phyloP scores from a whole-genome alignment of 2,113 vertebrate species.

The Lophius piscatorius region DNA sequence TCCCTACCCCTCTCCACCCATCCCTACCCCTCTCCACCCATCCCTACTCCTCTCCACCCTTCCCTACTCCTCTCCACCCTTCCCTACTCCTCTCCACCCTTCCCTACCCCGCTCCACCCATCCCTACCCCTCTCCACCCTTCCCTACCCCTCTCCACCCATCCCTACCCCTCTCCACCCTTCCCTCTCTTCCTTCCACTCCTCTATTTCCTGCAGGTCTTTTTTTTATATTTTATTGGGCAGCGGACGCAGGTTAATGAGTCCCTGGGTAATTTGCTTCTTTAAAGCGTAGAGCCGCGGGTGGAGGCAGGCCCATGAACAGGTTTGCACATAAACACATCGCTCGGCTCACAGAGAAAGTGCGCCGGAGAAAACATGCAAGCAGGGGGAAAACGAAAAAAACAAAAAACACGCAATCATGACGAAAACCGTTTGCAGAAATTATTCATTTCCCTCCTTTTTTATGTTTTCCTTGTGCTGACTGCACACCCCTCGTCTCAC shows the following conservation, averaged over 20 bases:
- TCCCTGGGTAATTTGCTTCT: slow-evolving; percentile 56
- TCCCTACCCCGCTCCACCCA: slow-evolving; percentile 20
- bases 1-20: slow-evolving; percentile 10
- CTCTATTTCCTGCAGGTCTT: slow-evolving; percentile 29
- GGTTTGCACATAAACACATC: slow-evolving; percentile 78
- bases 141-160: not conserved
- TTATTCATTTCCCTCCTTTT: slow-evolving; percentile 81
- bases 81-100: slow-evolving; percentile 29
- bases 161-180: not conserved
- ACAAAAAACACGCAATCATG: slow-evolving; percentile 62
- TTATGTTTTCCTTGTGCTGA: slow-evolving; percentile 76
- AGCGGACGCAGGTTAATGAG: slow-evolving; percentile 49
- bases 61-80: slow-evolving; percentile 22
- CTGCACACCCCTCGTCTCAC: slow-evolving; percentile 70
- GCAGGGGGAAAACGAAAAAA: not conserved
- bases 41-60: not conserved
- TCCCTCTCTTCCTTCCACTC: slow-evolving; percentile 21
- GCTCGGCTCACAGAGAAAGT: slow-evolving; percentile 54
- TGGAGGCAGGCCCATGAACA: slow-evolving; percentile 64
- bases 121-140: slow-evolving; percentile 14
- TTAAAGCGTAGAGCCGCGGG: slow-evolving; percentile 57
- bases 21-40: too few species aligned
- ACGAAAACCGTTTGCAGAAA: slow-evolving; percentile 78
- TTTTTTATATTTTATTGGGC: slow-evolving; percentile 34
- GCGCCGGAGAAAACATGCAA: slow-evolving; percentile 60